phyloP scores from a whole-genome alignment of 2,797 vertebrate species.

The Neosilurus hyrtlii region DNA sequence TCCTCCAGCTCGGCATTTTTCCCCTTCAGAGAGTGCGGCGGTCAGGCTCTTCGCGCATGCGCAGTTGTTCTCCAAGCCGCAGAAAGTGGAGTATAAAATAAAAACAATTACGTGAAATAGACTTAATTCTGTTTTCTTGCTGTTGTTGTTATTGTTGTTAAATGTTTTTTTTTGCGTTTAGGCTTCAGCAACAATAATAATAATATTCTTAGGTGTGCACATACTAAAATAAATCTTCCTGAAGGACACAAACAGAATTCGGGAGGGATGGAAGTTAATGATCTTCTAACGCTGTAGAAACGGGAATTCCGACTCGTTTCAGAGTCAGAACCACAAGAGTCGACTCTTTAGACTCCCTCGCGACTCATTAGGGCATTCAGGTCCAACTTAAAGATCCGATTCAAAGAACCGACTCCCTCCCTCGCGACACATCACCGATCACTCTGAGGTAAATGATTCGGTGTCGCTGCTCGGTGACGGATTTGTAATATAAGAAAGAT shows the following conservation, averaged over 20 bases:
- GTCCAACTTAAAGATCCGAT: not conserved
- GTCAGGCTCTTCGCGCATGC: not conserved
- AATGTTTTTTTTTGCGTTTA: too few relatives aligned
- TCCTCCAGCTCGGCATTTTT: constrained; percentile 48
- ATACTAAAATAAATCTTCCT: not conserved
- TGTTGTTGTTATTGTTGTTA: not conserved
- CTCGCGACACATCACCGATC: not conserved
- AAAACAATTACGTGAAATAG: not conserved
- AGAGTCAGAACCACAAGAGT: not conserved
- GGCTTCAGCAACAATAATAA: too few relatives aligned
- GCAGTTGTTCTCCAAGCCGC: not conserved
- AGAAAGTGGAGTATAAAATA: not conserved
- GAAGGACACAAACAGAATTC: not conserved
- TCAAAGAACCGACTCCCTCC: not conserved
- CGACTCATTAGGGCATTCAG: not conserved
- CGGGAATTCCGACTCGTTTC: not conserved
- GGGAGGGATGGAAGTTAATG: not conserved
- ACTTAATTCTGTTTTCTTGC: not conserved
- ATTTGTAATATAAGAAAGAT: not conserved
- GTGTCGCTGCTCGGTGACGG: not conserved
- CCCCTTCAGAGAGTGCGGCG: too few relatives aligned
- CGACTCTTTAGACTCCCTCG: not conserved
- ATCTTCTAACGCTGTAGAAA: not conserved
- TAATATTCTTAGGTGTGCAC: not conserved
- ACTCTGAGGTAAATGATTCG: not conserved